Evolutionary conservation across 2,797 vertebrate genomes (phyloP).

Genomic region (Dryobates pubescens): DNA sequence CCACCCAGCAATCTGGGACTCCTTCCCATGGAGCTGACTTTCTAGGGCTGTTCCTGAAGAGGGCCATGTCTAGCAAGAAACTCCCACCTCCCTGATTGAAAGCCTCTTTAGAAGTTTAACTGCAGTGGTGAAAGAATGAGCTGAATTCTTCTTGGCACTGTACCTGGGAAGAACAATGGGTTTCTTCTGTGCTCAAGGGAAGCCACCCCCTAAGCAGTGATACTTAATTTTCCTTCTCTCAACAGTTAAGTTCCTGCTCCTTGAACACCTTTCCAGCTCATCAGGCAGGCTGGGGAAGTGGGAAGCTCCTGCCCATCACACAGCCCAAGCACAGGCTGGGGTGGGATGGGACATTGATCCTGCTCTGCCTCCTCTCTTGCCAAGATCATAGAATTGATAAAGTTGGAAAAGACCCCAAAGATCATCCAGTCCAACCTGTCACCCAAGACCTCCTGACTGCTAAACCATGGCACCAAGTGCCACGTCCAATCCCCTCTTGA

Average conservation of each 20-base stretch:
- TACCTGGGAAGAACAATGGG: background rate
- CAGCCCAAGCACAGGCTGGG: background rate
- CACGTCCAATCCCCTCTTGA: too few relatives aligned
- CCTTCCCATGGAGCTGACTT: background rate
- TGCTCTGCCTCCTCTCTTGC: background rate
- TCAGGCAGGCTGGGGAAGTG: background rate
- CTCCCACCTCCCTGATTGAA: background rate
- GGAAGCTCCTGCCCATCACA: background rate
- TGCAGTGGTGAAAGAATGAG: accelerated
- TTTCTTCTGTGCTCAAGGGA: background rate
- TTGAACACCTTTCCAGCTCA: background rate
- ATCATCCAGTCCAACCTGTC: too few relatives aligned
- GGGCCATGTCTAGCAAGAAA: background rate
- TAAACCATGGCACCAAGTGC: too few relatives aligned
- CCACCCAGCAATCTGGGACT: background rate
- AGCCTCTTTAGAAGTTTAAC: background rate
- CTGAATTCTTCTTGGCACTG: background rate
- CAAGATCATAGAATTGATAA: background rate
- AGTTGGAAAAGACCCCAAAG: too few relatives aligned
- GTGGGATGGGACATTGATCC: background rate
- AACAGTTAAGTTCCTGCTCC: background rate
- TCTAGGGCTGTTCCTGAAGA: background rate
- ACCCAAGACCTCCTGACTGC: too few relatives aligned
- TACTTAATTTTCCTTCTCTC: background rate
- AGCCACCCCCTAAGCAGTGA: background rate